phyloP scores from a whole-genome alignment of 2,797 vertebrate species.

The Sebastolobus alascanus region DNA sequence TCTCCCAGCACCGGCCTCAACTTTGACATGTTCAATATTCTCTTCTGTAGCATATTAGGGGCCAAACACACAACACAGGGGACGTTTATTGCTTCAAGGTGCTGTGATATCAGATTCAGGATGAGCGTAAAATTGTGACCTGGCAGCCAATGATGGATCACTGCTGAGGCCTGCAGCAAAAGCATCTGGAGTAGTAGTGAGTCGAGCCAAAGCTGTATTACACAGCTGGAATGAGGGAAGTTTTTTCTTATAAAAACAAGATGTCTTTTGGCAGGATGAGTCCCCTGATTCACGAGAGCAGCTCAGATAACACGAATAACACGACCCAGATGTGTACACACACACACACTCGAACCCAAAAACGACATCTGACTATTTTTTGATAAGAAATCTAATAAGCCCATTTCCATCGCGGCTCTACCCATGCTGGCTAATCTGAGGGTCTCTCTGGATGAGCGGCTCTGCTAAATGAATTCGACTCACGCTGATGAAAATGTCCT shows the following conservation, averaged over 20 bases:
- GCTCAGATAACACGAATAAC: conserved; percentile 55
- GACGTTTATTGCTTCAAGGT: conserved; percentile 31
- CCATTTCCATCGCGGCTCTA: conserved; percentile 3
- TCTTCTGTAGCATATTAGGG: conserved; percentile 27
- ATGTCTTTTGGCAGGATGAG: conserved; percentile 42
- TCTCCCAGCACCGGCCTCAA: conserved; percentile 24
- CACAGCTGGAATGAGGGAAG: conserved; percentile 42
- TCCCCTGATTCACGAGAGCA: conserved; percentile 38
- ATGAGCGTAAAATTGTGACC: conserved; percentile 26
- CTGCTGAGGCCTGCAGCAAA: conserved; percentile 31
- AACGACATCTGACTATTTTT: conserved; percentile 25
- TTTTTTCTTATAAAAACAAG: conserved; percentile 36
- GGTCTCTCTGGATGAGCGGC: conserved; percentile 61
- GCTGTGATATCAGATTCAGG: conserved; percentile 12
- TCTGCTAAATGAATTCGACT: conserved; percentile 70
- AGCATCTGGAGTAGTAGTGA: conserved; percentile 29
- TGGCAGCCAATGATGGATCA: conserved; percentile 23
- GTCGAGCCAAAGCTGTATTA: conserved; percentile 22
- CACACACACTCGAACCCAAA: background rate
- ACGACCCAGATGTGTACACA: conserved; percentile 47
- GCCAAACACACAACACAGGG: conserved; percentile 28
- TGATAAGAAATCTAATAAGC: conserved; percentile 21
- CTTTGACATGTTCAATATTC: conserved; percentile 41
- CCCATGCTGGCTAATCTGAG: conserved; percentile 43
- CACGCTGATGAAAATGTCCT: conserved; percentile 70